Evolutionary conservation across 2,797 vertebrate species (phyloP), one percentile per base, ranked within the genome.

Genomic region (Danio choprae): DNA sequence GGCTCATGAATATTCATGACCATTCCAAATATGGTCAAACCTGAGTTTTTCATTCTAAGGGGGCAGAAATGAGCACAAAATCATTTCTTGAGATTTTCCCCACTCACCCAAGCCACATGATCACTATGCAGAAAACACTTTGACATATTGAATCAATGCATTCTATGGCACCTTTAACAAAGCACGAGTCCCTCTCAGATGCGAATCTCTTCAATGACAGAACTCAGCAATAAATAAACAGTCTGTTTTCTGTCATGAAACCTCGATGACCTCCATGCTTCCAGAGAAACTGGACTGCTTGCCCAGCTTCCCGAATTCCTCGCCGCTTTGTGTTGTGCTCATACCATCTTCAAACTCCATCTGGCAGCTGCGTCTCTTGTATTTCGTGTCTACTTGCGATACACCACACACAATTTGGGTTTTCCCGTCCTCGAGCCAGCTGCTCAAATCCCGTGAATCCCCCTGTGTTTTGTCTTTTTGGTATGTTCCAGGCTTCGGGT

Each of bases 261-360:
- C 97, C 89, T 97, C 95, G 9, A 98, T 98, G 92, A 98, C 95
- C 89, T 98, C 97, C 95, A 97, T 96, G 89, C 97, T 98, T 74
- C 97, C 97, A 0, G 97, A 96, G 90, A 98, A 98, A 92, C 96
- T 98, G 8, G 96, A 96, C 91, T 98, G 97, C 91, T 97, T 98
- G 86, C 96, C 95, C 9, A 98, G 95, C 87, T 96, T 96, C 0
- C 95, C 96, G 85, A 97, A 94, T 90, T 98, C 97, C 88, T 98
- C 97, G 10, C 94, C 91, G 80, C 94, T 93, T 79, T 95, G 92
- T 16, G 95, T 95, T 85, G 97, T 96, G 0, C 92, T 93, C 88
- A 96, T 95, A 87, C 93, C 93, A 60, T 96, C 97, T 90, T 98
- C 97, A 0, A 98, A 98, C 90, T 98, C 96, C 97, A 98, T 97